Evolutionary conservation across 2,888 invertebrate genomes (phyloP), one percentile per base, ranked within the genome.

Genomic region (Unio pictorum): DNA sequence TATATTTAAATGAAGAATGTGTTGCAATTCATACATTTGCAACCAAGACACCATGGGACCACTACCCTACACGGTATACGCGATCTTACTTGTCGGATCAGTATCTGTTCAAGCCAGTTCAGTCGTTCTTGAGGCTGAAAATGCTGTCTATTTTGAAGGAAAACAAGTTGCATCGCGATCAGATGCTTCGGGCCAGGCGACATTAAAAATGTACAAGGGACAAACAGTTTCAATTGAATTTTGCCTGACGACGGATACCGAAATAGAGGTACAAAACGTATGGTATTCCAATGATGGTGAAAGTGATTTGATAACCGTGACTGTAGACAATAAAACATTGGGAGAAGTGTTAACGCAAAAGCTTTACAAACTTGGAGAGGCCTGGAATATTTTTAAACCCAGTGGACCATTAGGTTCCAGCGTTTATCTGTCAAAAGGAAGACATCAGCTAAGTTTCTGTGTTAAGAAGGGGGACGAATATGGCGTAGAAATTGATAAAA

Each of bases 401-500:
- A 66, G 61, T 3, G 66, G 70, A 23, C 23, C 60, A 30, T 45
- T 64, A 15, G 60, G 58, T 8, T 59, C 59, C 4, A 55, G 26
- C 4, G 56, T 30, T 7, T 17, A 34, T 20, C 54, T 73, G 11
- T 58, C 69, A 15, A 68, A 75, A 30, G 81, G 81, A 7, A 58
- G 74, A n/a, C 79, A 81, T 55, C 72, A 62, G 4, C 56, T 83
- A 6, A 68, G 67, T 4, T 28, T 83, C 11, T 61, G 58, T 11
- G 74, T 80, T 18, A 66, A 72, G 17, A 23, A 69, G 11, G 55
- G 79, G 0, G 81, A 82, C 67, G 58, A 54, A 23, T 76, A 78
- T 70, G 83, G 83, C 18, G 70, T 84, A 4, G 84, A 85, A 71
- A 69, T 85, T 11, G 83, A 83, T 66, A 71, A 65, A 5, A 23